Percentiles rank a stretch among this genome's conserved stretches.
Evolutionary conservation across 2,113 vertebrate genomes (phyloP).

Genomic region (Pseudolaguvia tuberculata): DNA sequence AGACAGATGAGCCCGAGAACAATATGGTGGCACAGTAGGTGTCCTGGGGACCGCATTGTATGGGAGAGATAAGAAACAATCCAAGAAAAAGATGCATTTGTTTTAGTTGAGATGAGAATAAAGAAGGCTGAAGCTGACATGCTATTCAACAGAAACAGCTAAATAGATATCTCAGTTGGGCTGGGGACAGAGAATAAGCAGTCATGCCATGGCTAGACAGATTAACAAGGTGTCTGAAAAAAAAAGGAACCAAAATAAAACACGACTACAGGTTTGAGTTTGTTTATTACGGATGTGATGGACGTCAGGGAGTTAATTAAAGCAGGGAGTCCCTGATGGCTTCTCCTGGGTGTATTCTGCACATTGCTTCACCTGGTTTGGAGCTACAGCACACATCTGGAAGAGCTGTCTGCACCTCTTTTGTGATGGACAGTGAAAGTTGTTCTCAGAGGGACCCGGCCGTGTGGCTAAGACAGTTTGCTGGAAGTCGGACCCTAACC

Average conservation of each 20-base stretch:
- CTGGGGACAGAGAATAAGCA: conserved; percentile 64
- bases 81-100: conserved; percentile 21
- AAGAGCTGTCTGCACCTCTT: conserved; percentile 33
- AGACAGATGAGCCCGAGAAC: conserved; percentile 10
- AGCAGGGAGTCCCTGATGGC: conserved; percentile 24
- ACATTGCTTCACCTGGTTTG: conserved; percentile 35
- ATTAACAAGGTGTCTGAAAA: conserved; percentile 57
- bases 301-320: conserved; percentile 45
- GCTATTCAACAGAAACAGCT: conserved; percentile 60
- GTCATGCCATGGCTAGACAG: too few species aligned
- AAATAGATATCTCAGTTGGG: conserved; percentile 72
- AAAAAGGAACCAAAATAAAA: conserved; percentile 24
- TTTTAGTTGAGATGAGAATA: conserved; percentile 43
- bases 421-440: conserved; percentile 47
- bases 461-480: conserved; percentile 22
- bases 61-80: conserved; percentile 22
- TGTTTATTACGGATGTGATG: conserved; percentile 40
- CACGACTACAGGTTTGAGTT: conserved; percentile 34
- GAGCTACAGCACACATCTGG: conserved; percentile 45
- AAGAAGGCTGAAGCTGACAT: conserved; percentile 54
- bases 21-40: conserved; percentile 32
- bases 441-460: conserved; percentile 37
- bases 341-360: conserved; percentile 37
- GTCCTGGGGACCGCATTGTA: conserved; percentile 7
- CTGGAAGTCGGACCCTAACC: conserved; percentile 26